Evolutionary conservation across 2,113 vertebrate genomes (phyloP).

Genomic region (Meles meles): DNA sequence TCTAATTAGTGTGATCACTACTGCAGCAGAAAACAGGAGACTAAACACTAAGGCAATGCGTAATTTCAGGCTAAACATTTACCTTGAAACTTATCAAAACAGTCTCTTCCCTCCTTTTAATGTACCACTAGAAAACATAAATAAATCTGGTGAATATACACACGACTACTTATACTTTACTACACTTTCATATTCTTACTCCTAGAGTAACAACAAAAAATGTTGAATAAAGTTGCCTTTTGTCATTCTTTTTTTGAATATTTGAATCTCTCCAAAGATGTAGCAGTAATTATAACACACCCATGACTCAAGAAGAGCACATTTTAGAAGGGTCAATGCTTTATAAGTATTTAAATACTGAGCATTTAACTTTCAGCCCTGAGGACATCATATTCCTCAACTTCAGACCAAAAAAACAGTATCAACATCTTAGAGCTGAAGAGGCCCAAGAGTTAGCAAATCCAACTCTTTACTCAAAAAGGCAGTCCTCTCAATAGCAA

Average conservation of each 20-base stretch:
- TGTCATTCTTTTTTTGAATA: neutral
- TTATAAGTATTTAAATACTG: neutral
- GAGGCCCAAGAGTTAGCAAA: neutral
- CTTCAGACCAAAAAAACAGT: neutral
- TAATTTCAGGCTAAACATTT: neutral
- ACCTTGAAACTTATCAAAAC: neutral
- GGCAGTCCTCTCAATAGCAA: neutral
- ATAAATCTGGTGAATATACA: neutral
- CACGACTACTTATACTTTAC: neutral
- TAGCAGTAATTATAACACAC: neutral
- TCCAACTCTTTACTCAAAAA: neutral
- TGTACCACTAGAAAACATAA: neutral
- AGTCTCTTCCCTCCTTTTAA: neutral
- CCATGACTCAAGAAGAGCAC: neutral
- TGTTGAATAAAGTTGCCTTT: neutral
- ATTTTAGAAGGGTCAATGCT: neutral
- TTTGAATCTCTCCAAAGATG: constrained; percentile 15
- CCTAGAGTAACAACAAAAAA: neutral
- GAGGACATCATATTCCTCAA: neutral
- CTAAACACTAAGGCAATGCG: neutral
- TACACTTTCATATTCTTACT: neutral
- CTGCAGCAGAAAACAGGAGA: neutral
- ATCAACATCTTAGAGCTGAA: neutral
- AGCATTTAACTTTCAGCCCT: neutral
- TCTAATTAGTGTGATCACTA: neutral